Base-by-base conservation (phyloP, 2,888 invertebrate genomes). In the Ormia ochracea region DNA sequence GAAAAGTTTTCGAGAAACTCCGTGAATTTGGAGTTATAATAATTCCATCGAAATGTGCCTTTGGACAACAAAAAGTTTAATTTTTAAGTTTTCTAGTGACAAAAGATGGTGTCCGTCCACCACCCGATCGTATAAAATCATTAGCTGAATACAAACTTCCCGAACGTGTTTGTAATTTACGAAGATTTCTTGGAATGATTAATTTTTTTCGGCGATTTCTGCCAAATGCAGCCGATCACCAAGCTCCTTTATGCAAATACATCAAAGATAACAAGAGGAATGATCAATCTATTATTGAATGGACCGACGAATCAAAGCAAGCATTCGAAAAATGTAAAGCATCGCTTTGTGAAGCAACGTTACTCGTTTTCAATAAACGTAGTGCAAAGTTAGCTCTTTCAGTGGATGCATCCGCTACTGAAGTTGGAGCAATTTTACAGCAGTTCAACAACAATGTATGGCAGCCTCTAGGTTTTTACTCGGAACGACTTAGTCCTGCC, bases 111-210 rank as follows among this genome's bases (percentile, higher is more conserved):
- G 74, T 79, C 3, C 21, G 17, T 12, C 82, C 82, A 5, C 69
- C 65, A 4, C 7, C 14, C 4, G 81, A 83, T 3, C 72, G 77
- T 45, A 74, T 83, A 0, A 23, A 74, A n/a, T 81, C 75, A 0
- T 78, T 84, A 1, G 12, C 17, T 21, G 58, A 82, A 2, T 84
- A 45, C 54, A 43, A 66, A 14, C 38, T 58, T 10, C 83, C 83
- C 1, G 14, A 73, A 17, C 79, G 72, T 12, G 65, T 83, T 0
- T 45, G 54, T 1, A 82, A 83, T 21, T 43, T 83, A 14, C 59
- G 80, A 59, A 45, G 82, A 21, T 84, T 84, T 26, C 38, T 84
- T n/a, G 84, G 82, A 0, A 82, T 82, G 73, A 10, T 82, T 10
- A 84, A 83, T 21, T 82, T 79, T 19, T 78, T 61, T 10, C 28